phyloP scores from a whole-genome alignment of 2,113 vertebrate species.

The Parus major region DNA sequence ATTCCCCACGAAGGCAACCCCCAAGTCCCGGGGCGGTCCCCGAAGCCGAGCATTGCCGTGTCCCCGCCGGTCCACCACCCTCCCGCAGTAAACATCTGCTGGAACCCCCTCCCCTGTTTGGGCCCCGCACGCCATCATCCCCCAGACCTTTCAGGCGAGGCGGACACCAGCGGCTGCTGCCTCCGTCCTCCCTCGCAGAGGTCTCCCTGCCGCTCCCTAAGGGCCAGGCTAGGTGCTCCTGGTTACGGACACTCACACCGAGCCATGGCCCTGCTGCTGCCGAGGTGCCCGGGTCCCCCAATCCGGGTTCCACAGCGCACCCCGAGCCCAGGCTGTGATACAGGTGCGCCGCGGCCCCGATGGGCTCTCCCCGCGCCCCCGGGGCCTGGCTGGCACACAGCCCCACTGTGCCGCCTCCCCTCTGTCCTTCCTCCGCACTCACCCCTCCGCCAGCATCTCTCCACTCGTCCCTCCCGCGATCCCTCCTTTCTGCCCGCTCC shows the following conservation, averaged over 20 bases:
- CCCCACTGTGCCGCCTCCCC: neutral
- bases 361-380: neutral
- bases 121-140: neutral
- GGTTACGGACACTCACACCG: neutral
- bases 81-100: neutral
- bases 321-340: neutral
- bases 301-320: rapidly evolving
- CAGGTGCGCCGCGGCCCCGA: neutral
- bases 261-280: neutral
- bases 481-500: neutral
- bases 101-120: neutral
- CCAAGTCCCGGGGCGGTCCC: too few species aligned
- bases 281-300: neutral
- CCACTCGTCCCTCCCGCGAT: neutral
- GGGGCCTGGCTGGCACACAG: neutral
- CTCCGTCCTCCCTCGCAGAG: neutral
- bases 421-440: neutral
- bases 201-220: neutral
- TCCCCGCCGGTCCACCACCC: neutral
- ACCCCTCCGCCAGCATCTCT: neutral
- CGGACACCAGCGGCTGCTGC: neutral
- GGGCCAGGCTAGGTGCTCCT: neutral
- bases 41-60: neutral
- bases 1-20: neutral
- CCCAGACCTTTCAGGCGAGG: neutral